Conservation (phyloP, 2,888 invertebrate genomes). For the Drosophila picticornis region DNA sequence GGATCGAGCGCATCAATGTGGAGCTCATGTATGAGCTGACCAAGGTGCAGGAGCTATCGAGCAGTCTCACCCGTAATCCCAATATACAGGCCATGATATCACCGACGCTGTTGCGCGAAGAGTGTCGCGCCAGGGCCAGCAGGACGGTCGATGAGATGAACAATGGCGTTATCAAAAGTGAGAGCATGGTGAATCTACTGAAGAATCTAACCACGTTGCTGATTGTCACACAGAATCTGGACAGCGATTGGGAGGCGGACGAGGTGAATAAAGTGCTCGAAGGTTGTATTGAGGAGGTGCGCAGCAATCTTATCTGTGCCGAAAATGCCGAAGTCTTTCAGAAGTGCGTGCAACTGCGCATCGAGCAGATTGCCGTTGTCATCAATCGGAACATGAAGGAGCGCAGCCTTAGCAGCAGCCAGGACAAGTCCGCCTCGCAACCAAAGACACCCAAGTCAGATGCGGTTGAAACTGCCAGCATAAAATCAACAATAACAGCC, state of each 20-base stretch:
- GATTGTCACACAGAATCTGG: conserved; percentile 85
- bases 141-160: conserved; percentile 92
- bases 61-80: conserved; percentile 94
- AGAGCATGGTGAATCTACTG: conserved; percentile 91
- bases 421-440: conserved; percentile 22
- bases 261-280: conserved; percentile 96
- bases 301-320: conserved; percentile 88
- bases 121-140: conserved; percentile 93
- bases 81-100: conserved; percentile 94
- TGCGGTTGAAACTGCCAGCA: conserved; percentile 1
- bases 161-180: conserved; percentile 87
- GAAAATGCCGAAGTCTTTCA: conserved; percentile 92
- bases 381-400: conserved; percentile 75
- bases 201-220: conserved; percentile 95
- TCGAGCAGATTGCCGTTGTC: conserved; percentile 86
- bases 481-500: neutral
- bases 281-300: conserved; percentile 96
- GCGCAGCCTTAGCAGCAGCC: conserved; percentile 37
- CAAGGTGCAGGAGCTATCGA: conserved; percentile 93
- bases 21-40: conserved; percentile 94
- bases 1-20: conserved; percentile 95
- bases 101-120: conserved; percentile 94
- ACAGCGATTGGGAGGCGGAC: conserved; percentile 88
- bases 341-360: conserved; percentile 95
- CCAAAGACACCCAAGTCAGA: conserved; percentile 50